Evolutionary conservation across 2,113 vertebrate genomes (phyloP), one percentile per base, ranked within the genome.

Genomic region (Gnathonemus echidnorhynchus): DNA sequence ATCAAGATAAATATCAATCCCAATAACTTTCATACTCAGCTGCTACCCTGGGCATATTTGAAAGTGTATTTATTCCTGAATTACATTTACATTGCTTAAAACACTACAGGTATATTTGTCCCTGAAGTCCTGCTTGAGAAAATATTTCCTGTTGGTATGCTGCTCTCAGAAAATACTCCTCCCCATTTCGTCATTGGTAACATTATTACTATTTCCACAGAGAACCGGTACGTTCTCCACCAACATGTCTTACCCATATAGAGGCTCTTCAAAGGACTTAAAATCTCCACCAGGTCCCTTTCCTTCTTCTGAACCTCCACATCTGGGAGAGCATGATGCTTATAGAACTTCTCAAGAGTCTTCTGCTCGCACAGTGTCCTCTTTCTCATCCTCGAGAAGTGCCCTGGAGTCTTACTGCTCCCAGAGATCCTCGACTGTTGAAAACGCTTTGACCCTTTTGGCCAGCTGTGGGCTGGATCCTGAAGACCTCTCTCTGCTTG

Each of bases 401-500:
- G 21, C 49, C 35, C 77, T 89, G 74, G 74, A 89, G 49, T 56
- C 89, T 89, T 89, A 84, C 35, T 56, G 74, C 77, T 89, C 89
- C 21, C 74, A 80, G 35, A 84, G 66, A 39, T 88, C 87, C 21
- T 80, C 70, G 15, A 84, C 62, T 2, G n/a, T 87, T 94, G 96
- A 97, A 95, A 96, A 95, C 94, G 97, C 96, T 95, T 96, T 95
- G 96, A 97, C 96, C 91, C 96, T 97, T 95, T 96, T 97, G 95
- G 96, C 96, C 95, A 97, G 96, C 95, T 97, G 97, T 94, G 97
- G 97, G 95, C 95, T 97, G 93, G 96, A 96, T 93, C 92, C 96
- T 95, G 96, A 96, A 95, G 96, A 97, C 94, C 97, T 97, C 96
- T 96, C 97, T 96, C 95, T 97, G 95, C 96, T 97, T 95, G 97